These are phyloP conservation scores for Notarius quadriscutis DNA, from an alignment of 2,113 vertebrate species.

Conservation along the genomic window DNA sequence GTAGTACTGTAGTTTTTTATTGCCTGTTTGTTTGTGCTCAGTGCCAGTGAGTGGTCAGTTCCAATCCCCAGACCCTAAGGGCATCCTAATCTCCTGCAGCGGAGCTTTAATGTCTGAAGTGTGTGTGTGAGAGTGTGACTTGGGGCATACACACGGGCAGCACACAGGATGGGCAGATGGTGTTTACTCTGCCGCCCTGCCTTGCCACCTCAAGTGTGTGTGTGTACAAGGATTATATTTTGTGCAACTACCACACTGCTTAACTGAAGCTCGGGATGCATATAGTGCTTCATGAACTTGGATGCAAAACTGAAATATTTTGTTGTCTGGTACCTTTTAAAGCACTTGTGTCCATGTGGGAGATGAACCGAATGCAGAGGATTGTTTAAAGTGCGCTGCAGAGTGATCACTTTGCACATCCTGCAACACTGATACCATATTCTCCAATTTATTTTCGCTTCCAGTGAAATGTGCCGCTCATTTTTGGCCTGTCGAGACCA, in stretches of 20 bases:
- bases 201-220: slow-evolving; percentile 30
- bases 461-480: not conserved
- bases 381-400: not conserved
- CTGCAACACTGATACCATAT: not conserved
- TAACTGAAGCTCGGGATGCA: not conserved
- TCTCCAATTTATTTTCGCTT: slow-evolving; percentile 14
- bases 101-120: slow-evolving; percentile 23
- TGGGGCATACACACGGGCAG: slow-evolving; percentile 28
- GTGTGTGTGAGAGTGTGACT: not conserved
- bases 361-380: slow-evolving; percentile 11
- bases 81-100: slow-evolving; percentile 25
- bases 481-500: not conserved
- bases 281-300: not conserved
- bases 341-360: not conserved
- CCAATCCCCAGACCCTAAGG: slow-evolving; percentile 33
- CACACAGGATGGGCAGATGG: slow-evolving; percentile 61
- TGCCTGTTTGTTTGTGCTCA: not conserved
- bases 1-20: not conserved
- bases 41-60: slow-evolving; percentile 1
- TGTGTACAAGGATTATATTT: not conserved
- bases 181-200: slow-evolving; percentile 61
- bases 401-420: not conserved
- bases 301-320: not conserved
- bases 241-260: slow-evolving; percentile 1
- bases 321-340: not conserved